These are phyloP conservation scores for Zelleria hepariella DNA, from an alignment of 2,888 invertebrate species.

Conservation along the genomic window DNA sequence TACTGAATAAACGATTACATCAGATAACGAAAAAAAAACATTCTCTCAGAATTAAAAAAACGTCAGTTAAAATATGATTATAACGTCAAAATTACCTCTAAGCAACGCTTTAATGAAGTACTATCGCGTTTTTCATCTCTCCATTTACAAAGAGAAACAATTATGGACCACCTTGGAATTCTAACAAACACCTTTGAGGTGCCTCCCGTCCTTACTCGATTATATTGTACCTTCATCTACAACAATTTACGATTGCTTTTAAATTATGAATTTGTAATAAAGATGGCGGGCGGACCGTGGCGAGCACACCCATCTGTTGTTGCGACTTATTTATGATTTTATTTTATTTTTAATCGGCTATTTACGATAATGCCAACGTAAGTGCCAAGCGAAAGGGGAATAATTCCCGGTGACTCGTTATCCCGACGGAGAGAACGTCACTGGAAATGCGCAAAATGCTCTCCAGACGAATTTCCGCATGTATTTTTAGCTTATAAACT, in stretches of 20 bases:
- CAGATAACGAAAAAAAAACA: neutral
- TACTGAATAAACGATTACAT: neutral
- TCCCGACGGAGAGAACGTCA: neutral
- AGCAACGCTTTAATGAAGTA: constrained; percentile 45
- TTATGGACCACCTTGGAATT: constrained; percentile 56
- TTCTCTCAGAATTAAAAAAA: constrained; percentile 25
- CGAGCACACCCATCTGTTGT: constrained; percentile 50
- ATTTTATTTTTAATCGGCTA: constrained; percentile 59
- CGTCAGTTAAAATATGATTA: constrained; percentile 42
- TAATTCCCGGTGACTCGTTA: neutral
- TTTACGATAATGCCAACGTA: constrained; percentile 40
- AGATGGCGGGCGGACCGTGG: constrained; percentile 33
- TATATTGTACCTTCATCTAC: constrained; percentile 34
- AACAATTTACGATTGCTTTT: constrained; percentile 45
- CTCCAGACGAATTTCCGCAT: no score
- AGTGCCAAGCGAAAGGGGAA: neutral
- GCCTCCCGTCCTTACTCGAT: constrained; percentile 38
- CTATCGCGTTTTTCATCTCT: constrained; percentile 51
- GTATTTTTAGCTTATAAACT: no score
- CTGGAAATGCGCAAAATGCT: neutral
- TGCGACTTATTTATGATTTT: constrained; percentile 61
- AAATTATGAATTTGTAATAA: constrained; percentile 52
- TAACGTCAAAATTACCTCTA: constrained; percentile 33
- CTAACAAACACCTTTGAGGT: constrained; percentile 45
- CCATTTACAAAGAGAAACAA: constrained; percentile 24